Percentiles rank a stretch among this genome's conserved stretches.
phyloP scores from a whole-genome alignment of 2,113 vertebrate species.

The Tiliqua scincoides region DNA sequence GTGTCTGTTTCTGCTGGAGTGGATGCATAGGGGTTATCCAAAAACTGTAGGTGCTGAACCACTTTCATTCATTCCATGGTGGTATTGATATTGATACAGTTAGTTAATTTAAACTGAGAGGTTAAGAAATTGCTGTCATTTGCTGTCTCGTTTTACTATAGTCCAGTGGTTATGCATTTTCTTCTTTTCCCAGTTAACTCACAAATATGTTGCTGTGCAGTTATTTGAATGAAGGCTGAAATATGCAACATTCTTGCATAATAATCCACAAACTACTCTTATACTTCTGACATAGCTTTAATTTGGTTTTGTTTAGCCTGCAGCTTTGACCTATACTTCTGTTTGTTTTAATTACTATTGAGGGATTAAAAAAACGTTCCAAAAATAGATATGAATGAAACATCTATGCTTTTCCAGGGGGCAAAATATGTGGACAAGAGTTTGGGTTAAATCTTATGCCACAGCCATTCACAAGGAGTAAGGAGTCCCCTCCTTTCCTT shows the following conservation, averaged over 20 bases:
- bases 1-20: neutral
- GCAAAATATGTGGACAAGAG: slow-evolving; percentile 73
- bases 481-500: slow-evolving; percentile 81
- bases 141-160: slow-evolving; percentile 51
- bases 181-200: neutral
- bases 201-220: slow-evolving; percentile 9
- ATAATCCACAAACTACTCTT: slow-evolving; percentile 33
- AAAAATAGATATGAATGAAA: slow-evolving; percentile 76
- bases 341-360: slow-evolving; percentile 70
- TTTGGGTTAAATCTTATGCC: slow-evolving; percentile 80
- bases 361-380: slow-evolving; percentile 65
- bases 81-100: slow-evolving; percentile 6
- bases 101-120: slow-evolving; percentile 38
- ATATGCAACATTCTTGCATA: slow-evolving; percentile 45
- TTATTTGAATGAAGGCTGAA: slow-evolving; percentile 31
- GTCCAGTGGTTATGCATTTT: slow-evolving; percentile 47
- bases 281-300: slow-evolving; percentile 53
- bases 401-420: slow-evolving; percentile 73
- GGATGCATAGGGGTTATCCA: neutral
- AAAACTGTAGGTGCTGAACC: neutral
- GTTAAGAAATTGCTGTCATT: slow-evolving; percentile 36
- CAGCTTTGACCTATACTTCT: slow-evolving; percentile 56
- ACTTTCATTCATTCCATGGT: slow-evolving; percentile 45
- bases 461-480: slow-evolving; percentile 77
- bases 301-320: slow-evolving; percentile 59